Evolutionary conservation across 2,888 invertebrate species (phyloP).

Genomic region (Cryptophagus acutangulus): DNA sequence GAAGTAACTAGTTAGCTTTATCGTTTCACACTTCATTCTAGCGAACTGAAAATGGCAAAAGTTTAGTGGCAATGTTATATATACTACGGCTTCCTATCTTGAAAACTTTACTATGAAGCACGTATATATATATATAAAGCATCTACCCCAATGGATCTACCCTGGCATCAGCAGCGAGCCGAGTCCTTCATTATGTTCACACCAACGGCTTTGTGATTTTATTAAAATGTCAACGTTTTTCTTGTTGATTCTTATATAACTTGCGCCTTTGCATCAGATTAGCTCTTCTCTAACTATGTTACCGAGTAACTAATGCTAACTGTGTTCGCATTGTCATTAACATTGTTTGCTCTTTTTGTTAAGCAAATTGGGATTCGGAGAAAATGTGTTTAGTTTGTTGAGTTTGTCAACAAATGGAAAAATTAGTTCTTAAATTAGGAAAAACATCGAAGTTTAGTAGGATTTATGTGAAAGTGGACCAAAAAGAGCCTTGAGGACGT

Average conservation of each 20-base stretch:
- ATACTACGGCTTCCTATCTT: conserved; percentile 17
- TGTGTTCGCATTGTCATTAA: too few relatives aligned
- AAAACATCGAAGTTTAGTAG: too few relatives aligned
- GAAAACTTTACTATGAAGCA: conserved; percentile 20
- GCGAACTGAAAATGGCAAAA: conserved; percentile 45
- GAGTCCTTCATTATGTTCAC: conserved; percentile 19
- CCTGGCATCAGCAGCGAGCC: conserved; percentile 4
- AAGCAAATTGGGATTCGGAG: too few relatives aligned
- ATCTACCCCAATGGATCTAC: conserved; percentile 7
- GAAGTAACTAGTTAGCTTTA: conserved; percentile 43
- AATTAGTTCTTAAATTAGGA: too few relatives aligned
- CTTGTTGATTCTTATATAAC: conserved; percentile 17
- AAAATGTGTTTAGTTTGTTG: too few relatives aligned
- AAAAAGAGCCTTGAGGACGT: too few relatives aligned
- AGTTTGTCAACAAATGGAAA: too few relatives aligned
- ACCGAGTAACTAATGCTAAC: too few relatives aligned
- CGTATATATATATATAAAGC: conserved; percentile 10
- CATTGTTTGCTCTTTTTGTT: too few relatives aligned
- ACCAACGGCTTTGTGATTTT: conserved; percentile 29
- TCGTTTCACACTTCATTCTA: conserved; percentile 45
- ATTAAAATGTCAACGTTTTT: conserved; percentile 25
- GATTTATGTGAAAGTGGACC: too few relatives aligned
- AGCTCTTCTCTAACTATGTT: too few relatives aligned
- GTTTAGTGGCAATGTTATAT: conserved; percentile 33
- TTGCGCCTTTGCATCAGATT: background rate